Percentiles rank a stretch among this genome's conserved stretches.
Conservation (phyloP, 2,888 invertebrate species). For the Stenoptilia bipunctidactyla region DNA sequence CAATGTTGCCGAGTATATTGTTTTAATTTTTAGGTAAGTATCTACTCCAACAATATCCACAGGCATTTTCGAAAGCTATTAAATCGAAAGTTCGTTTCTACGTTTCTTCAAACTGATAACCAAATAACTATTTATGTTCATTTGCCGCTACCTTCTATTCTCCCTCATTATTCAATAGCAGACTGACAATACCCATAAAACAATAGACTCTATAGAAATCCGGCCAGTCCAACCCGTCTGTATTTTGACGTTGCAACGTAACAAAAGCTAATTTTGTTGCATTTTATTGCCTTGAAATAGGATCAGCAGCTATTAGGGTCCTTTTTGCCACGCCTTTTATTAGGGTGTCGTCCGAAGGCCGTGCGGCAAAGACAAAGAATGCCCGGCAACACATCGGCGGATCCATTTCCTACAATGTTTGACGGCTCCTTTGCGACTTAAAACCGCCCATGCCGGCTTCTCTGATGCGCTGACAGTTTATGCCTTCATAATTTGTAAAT, state of each 20-base stretch:
- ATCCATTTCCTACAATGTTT: conserved; percentile 57
- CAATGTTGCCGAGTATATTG: too few species aligned
- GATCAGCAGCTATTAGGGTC: conserved; percentile 60
- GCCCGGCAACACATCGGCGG: conserved; percentile 30
- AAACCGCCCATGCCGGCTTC: conserved; percentile 21
- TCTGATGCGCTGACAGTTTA: not conserved
- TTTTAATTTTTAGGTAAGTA: too few species aligned
- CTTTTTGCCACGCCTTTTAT: conserved; percentile 69
- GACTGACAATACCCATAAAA: conserved; percentile 36
- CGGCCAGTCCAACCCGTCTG: conserved; percentile 25
- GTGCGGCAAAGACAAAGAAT: conserved; percentile 65
- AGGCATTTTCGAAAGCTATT: too few species aligned
- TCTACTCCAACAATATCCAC: too few species aligned
- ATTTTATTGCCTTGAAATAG: conserved; percentile 66
- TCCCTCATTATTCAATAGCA: conserved; percentile 19
- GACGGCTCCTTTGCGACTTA: conserved; percentile 63
- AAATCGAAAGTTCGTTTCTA: too few species aligned
- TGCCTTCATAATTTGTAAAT: too few species aligned
- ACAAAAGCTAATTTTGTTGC: conserved; percentile 70
- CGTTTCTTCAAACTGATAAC: not conserved
- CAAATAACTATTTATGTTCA: conserved; percentile 9
- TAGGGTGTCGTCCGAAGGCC: conserved; percentile 67
- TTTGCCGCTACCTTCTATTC: conserved; percentile 18
- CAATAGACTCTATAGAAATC: conserved; percentile 36
- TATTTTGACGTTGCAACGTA: conserved; percentile 48